Conservation (phyloP, 2,888 invertebrate species). For the Acleris cristana region DNA sequence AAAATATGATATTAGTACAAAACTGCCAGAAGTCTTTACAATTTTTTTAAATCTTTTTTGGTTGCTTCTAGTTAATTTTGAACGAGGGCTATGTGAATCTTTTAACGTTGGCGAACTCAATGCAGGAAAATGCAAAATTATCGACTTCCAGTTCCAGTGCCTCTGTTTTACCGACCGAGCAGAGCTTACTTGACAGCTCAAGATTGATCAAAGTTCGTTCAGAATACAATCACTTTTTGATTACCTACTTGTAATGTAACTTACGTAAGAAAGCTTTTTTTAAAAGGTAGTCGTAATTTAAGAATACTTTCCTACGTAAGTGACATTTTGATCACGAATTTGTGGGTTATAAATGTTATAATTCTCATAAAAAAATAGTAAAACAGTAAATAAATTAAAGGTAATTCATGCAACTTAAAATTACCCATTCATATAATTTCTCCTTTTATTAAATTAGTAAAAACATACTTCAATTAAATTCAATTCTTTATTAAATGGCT, state of each 20-base stretch:
- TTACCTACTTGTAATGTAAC: not conserved
- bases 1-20: constrained; percentile 38
- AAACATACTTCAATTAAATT: no score
- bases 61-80: not conserved
- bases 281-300: no score
- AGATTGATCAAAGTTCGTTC: constrained; percentile 27
- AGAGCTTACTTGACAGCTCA: constrained; percentile 26
- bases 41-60: constrained; percentile 16
- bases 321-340: no score
- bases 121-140: constrained; percentile 54
- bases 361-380: no score
- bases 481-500: no score
- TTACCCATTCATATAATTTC: no score
- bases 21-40: constrained; percentile 38
- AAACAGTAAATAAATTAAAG: no score
- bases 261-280: not conserved
- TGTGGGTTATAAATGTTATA: no score
- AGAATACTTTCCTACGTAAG: no score
- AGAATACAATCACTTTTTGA: not conserved
- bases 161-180: constrained; percentile 62
- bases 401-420: no score
- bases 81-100: constrained; percentile 25
- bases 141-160: constrained; percentile 59
- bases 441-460: no score
- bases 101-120: constrained; percentile 34